Conservation (phyloP, 2,113 vertebrate species). For the Axis porcinus region DNA sequence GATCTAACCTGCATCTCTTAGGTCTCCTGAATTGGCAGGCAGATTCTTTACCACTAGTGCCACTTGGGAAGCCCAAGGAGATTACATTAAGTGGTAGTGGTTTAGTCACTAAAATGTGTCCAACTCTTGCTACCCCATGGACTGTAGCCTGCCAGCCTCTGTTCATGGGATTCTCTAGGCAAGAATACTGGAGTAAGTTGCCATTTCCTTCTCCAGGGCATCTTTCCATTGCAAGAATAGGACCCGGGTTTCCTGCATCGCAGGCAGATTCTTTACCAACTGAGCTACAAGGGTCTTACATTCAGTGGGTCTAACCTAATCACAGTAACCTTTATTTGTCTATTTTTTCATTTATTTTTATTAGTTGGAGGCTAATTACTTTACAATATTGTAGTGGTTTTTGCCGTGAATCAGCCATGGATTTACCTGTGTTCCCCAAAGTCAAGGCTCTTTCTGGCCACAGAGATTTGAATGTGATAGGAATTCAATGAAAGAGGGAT, state of each 20-base stretch:
- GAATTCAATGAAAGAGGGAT: not conserved
- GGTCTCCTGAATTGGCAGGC: not conserved
- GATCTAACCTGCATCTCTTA: not conserved
- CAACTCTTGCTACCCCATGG: not conserved
- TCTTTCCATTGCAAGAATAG: not conserved
- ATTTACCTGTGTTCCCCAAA: not conserved
- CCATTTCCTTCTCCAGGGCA: not conserved
- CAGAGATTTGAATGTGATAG: not conserved
- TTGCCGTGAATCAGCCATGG: no score
- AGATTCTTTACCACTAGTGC: not conserved
- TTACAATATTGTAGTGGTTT: no score
- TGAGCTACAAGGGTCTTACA: not conserved
- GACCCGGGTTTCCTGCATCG: not conserved
- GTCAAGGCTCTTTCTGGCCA: not conserved
- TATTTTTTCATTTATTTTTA: no score
- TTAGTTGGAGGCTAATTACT: no score
- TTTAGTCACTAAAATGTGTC: not conserved
- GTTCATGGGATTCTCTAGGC: not conserved
- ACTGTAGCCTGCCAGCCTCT: not conserved
- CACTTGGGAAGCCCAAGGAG: not conserved
- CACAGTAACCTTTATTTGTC: not conserved
- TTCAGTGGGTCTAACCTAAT: not conserved
- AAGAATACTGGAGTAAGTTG: not conserved
- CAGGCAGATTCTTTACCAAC: not conserved
- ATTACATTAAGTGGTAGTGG: not conserved